phyloP scores from a whole-genome alignment of 2,113 vertebrate genomes.

The Campylorhamphus procurvoides region DNA sequence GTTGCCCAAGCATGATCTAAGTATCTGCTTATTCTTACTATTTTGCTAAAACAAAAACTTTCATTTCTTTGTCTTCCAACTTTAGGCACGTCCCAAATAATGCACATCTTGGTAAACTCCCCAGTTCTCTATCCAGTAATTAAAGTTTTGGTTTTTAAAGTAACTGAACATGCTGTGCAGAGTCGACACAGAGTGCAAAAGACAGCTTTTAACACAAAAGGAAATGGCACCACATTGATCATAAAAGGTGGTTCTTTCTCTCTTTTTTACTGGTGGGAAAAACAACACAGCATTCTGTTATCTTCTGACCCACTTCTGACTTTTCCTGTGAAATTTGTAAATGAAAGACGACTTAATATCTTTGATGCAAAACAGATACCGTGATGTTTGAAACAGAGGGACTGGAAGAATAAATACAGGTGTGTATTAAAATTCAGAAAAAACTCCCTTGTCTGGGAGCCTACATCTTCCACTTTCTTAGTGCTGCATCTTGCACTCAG shows the following conservation, averaged over 20 bases:
- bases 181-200: not conserved
- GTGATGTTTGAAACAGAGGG: not conserved
- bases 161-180: not conserved
- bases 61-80: not conserved
- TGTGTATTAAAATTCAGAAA: conserved; percentile 62
- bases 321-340: conserved; percentile 1
- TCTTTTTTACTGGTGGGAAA: not conserved
- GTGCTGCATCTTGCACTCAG: conserved; percentile 40
- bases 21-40: not conserved
- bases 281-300: not conserved
- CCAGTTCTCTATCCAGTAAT: not conserved
- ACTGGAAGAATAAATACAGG: conserved; percentile 36
- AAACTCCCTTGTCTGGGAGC: not conserved
- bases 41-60: not conserved
- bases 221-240: not conserved
- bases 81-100: not conserved
- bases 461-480: conserved; percentile 30
- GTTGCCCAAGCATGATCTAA: not conserved
- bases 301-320: not conserved
- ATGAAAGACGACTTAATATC: not conserved
- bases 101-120: not conserved
- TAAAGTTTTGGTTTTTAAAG: not conserved
- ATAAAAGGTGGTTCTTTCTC: not conserved
- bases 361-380: not conserved
- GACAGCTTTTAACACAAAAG: conserved; percentile 15